These are phyloP conservation scores for Anabacerthia variegaticeps DNA, from an alignment of 2,797 vertebrate genomes.

Conservation along the genomic window DNA sequence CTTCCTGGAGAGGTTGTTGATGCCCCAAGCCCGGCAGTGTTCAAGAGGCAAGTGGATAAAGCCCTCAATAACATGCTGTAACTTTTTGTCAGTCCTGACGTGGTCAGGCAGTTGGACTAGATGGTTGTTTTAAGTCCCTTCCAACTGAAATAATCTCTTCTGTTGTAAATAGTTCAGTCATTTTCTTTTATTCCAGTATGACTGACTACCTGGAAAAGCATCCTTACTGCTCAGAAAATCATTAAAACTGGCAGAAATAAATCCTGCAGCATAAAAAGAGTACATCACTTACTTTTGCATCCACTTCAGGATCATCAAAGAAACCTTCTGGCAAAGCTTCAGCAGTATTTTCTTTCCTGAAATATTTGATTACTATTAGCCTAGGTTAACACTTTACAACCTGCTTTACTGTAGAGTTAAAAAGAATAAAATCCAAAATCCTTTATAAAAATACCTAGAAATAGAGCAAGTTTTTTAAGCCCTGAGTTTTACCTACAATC, in stretches of 20 bases:
- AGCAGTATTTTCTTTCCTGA: constrained; percentile 85
- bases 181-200: background rate
- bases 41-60: background rate
- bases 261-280: background rate
- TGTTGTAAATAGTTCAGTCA: background rate
- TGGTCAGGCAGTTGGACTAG: background rate
- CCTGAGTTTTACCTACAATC: background rate
- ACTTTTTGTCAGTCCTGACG: background rate
- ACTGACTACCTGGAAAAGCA: background rate
- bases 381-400: background rate
- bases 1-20: accelerated
- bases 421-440: background rate
- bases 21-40: background rate
- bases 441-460: background rate
- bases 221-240: background rate
- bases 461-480: background rate
- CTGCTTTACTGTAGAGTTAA: background rate
- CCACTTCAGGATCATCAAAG: constrained; percentile 95
- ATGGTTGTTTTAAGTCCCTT: background rate
- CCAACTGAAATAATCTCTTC: background rate
- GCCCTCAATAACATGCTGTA: background rate
- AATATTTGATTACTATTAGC: background rate
- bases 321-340: constrained; percentile 96
- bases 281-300: constrained; percentile 82
- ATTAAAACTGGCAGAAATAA: background rate